These are phyloP conservation scores for Nasonia oneida DNA, from an alignment of 2,888 invertebrate genomes.

Conservation along the genomic window DNA sequence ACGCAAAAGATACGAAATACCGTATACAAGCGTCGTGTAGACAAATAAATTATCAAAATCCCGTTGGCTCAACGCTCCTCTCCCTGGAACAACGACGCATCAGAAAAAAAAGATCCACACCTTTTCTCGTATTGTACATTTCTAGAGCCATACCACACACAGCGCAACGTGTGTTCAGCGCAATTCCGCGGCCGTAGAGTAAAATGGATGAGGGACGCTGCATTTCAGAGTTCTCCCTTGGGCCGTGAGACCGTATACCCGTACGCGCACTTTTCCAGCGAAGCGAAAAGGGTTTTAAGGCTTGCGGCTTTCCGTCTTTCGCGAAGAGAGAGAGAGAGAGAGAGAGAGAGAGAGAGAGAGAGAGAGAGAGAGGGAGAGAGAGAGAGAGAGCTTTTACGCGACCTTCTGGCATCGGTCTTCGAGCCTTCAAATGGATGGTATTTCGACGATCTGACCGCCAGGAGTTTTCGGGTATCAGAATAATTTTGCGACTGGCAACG, in stretches of 20 bases:
- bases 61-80: background rate
- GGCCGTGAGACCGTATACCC: background rate
- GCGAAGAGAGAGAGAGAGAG: background rate
- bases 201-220: slow-evolving; percentile 45
- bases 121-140: slow-evolving; percentile 19
- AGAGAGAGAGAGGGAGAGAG: background rate
- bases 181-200: slow-evolving; percentile 55
- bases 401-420: background rate
- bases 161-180: background rate
- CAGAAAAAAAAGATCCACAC: background rate
- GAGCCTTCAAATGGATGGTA: background rate
- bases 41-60: background rate
- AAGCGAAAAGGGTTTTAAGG: slow-evolving; percentile 49
- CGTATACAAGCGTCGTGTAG: background rate
- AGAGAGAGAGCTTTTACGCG: background rate
- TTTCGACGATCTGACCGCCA: background rate
- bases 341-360: background rate
- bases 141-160: background rate
- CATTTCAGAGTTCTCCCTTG: slow-evolving; percentile 25
- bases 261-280: background rate
- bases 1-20: no score
- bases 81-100: background rate
- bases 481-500: no score
- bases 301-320: slow-evolving; percentile 58
- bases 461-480: no score